These are phyloP conservation scores for Coendou prehensilis DNA, from an alignment of 2,797 vertebrate genomes.

Conservation along the genomic window DNA sequence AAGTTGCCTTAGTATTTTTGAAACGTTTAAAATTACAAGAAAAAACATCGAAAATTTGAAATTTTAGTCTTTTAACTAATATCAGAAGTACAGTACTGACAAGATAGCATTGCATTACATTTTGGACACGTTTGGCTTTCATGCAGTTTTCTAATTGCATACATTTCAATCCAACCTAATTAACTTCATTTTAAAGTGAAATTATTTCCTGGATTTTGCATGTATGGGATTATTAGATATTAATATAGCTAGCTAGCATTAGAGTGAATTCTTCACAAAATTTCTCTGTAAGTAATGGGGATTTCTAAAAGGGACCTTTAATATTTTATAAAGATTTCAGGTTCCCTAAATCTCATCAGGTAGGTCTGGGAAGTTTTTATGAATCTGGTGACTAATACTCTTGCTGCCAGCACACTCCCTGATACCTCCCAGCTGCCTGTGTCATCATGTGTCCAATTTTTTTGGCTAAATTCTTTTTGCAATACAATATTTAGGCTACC, in stretches of 20 bases:
- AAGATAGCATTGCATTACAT: not conserved
- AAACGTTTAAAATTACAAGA: not conserved
- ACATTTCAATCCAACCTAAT: constrained; percentile 5
- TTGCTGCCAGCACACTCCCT: constrained; percentile 63
- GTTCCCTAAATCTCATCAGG: constrained; percentile 11
- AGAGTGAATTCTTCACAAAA: constrained; percentile 48
- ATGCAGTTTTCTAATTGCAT: constrained; percentile 24
- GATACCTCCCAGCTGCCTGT: constrained; percentile 40
- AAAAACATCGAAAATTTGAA: not conserved
- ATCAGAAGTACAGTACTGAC: not conserved
- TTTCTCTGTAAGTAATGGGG: not conserved
- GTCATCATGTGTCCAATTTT: constrained; percentile 72
- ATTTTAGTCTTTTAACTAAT: not conserved
- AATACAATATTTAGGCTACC: constrained; percentile 57
- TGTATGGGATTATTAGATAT: not conserved
- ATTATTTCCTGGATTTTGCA: not conserved
- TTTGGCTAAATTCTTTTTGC: constrained; percentile 71
- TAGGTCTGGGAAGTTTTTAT: constrained; percentile 52
- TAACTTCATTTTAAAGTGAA: not conserved
- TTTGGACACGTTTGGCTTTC: constrained; percentile 49
- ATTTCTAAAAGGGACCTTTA: constrained; percentile 64
- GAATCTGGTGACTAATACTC: constrained; percentile 74
- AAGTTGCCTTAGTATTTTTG: not conserved
- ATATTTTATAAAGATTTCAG: constrained; percentile 2
- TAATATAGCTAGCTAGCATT: constrained; percentile 9